A percentile compares a stretch with the other conserved stretches of the same genome.
phyloP scores from a whole-genome alignment of 2,888 invertebrate species.

The Drosophila anomalipes region DNA sequence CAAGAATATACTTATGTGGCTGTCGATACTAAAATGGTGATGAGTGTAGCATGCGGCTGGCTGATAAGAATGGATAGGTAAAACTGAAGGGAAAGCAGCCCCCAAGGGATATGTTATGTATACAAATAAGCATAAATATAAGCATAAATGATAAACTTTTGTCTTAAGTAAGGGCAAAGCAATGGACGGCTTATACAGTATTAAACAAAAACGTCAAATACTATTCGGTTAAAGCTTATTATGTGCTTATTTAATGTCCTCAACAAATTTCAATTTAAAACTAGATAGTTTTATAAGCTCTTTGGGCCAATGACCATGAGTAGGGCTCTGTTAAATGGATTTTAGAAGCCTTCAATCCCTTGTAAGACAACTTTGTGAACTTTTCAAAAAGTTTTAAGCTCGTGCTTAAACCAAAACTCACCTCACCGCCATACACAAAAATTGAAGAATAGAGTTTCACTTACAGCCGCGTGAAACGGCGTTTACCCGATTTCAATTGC shows the following conservation, averaged over 20 bases:
- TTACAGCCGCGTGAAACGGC: slow-evolving; percentile 8
- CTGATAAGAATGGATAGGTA: slow-evolving; percentile 24
- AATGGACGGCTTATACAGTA: neutral
- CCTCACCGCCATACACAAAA: slow-evolving; percentile 22
- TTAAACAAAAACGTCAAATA: neutral
- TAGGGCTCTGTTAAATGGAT: slow-evolving; percentile 10
- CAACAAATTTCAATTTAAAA: neutral
- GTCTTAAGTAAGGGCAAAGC: neutral
- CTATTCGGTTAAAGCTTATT: neutral
- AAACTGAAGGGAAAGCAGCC: neutral
- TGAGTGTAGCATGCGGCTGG: slow-evolving; percentile 19
- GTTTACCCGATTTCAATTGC: slow-evolving; percentile 42
- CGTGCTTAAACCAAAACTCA: slow-evolving; percentile 28
- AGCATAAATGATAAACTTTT: neutral
- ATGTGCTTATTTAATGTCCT: neutral
- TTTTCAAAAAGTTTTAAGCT: slow-evolving; percentile 33
- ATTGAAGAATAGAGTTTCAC: neutral
- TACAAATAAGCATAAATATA: neutral
- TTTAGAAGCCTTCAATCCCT: slow-evolving; percentile 32
- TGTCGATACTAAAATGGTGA: slow-evolving; percentile 21
- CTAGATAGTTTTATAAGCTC: slow-evolving; percentile 19
- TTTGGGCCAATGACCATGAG: slow-evolving; percentile 2
- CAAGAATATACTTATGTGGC: slow-evolving; percentile 23
- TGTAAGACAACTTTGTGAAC: slow-evolving; percentile 38
- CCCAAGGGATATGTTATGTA: neutral